These are phyloP conservation scores for Matsumyia berberina DNA, from an alignment of 2,888 invertebrate genomes.

Conservation along the genomic window DNA sequence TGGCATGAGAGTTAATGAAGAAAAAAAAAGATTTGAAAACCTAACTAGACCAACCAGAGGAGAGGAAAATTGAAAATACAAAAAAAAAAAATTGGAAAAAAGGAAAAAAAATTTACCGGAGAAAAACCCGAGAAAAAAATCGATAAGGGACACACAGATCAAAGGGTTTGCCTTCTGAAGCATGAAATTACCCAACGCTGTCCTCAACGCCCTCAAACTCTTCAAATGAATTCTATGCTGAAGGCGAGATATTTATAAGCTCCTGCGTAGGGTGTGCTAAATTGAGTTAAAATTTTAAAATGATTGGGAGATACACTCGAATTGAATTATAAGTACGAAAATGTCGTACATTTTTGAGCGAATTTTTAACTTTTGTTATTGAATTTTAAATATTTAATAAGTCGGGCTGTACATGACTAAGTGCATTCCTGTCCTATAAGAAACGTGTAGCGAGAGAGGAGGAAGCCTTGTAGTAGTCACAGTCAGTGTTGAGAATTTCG, in stretches of 20 bases:
- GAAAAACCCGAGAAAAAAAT: conserved; percentile 32
- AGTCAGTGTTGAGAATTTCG: no score
- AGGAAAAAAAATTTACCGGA: neutral
- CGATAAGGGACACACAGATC: conserved; percentile 60
- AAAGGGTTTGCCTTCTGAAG: conserved; percentile 59
- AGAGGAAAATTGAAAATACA: conserved; percentile 1
- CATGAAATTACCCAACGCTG: conserved; percentile 56
- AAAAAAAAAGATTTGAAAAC: conserved; percentile 49
- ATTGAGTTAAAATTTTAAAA: conserved; percentile 38
- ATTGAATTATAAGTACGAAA: conserved; percentile 3
- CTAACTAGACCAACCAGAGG: conserved; percentile 43
- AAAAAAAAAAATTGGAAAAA: no score
- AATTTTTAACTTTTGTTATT: neutral
- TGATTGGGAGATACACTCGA: conserved; percentile 18
- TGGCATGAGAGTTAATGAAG: conserved; percentile 46
- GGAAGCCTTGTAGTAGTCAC: no score
- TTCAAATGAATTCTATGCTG: neutral
- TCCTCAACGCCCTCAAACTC: conserved; percentile 26
- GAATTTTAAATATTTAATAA: neutral
- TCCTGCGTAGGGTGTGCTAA: conserved; percentile 1
- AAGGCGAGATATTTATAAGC: conserved; percentile 5
- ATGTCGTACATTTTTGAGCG: neutral
- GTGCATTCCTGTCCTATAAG: no score
- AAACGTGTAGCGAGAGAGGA: no score
- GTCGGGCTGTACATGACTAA: no score